Base-by-base conservation (phyloP, 92 coral and sea anemone genomes). In the Chrysogorgia sp. region DNA sequence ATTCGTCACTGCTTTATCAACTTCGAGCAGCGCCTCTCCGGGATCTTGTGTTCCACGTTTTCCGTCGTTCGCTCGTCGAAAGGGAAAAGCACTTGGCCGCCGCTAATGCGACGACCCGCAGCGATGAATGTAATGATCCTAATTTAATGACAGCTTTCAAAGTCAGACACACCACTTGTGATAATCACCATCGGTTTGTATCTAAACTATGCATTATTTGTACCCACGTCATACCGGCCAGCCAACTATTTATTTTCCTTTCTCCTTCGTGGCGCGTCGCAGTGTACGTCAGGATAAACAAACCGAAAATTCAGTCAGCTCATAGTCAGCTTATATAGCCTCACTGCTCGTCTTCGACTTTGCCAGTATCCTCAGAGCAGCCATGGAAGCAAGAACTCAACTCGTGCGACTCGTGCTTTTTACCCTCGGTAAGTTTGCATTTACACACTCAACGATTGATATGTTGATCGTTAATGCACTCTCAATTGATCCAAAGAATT, bases 161-260 rank as follows among this genome's bases (percentile, higher is more conserved):
- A 31, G 31, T 30, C 64, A 14, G 63, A 13, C 32, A 53, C 79
- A 53, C 7, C n/a, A 23, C 50, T 72, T 55, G 50, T 72, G 43
- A 72, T 67, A 40, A 64, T 22, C 37, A 9, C 34, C 32, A 14
- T 57, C 17, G 17, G 31, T 57, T 60, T n/a, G 24, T 5, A 69
- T 56, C 77, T 71, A 26, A 71, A 52, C 62, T 71, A 71, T 71
- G 60, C 48, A 10, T 2, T 71, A 55, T 72, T 72, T 72, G 79
- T 72, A 53, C 65, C 79, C 65, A 72, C 79, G 79, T 72, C 79
- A 72, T 13, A 43, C 21, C 58, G 59, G 79, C 48, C 79, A 10
- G 2, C 65, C 19, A n/a, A 12, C 34, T 72, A 72, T 72, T 72
- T 72, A 72, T 32, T 49, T 53, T 72, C 49, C 61, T 53, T 49